Evolutionary conservation across 2,888 invertebrate genomes (phyloP).

Genomic region (Drosophila mimetica): DNA sequence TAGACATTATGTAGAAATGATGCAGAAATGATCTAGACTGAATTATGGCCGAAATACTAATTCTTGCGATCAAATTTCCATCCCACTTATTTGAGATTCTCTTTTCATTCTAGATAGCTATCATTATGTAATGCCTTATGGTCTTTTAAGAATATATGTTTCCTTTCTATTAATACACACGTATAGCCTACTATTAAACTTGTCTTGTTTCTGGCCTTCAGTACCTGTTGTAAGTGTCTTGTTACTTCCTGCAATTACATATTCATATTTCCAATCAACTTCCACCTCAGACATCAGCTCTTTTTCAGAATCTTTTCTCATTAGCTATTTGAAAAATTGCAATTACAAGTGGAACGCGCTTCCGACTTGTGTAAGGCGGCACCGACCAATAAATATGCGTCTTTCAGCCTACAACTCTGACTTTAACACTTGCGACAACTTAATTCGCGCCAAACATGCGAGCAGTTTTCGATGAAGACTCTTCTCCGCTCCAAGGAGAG

Average conservation of each 20-base stretch:
- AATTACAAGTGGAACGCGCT: constrained; percentile 73
- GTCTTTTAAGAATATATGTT: no score
- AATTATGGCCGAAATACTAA: no score
- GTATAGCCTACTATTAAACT: neutral
- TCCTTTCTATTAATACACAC: neutral
- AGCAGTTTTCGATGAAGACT: constrained; percentile 35
- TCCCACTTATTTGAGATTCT: no score
- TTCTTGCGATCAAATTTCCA: no score
- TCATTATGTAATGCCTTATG: no score
- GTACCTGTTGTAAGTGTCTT: neutral
- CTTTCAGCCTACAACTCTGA: constrained; percentile 24
- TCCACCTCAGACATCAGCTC: neutral
- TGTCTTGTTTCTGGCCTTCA: neutral
- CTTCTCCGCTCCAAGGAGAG: constrained; percentile 3
- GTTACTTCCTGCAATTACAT: constrained; percentile 4
- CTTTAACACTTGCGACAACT: constrained; percentile 75
- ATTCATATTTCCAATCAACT: constrained; percentile 1
- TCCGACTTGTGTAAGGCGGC: constrained; percentile 61
- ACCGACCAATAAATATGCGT: constrained; percentile 36
- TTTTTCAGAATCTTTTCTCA: constrained; percentile 13
- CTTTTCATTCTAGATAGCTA: no score
- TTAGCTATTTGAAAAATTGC: constrained; percentile 44
- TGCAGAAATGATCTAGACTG: no score
- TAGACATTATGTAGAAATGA: no score
- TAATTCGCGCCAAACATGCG: constrained; percentile 75